phyloP scores from a whole-genome alignment of 2,888 invertebrate genomes.

The Caprella mutica region DNA sequence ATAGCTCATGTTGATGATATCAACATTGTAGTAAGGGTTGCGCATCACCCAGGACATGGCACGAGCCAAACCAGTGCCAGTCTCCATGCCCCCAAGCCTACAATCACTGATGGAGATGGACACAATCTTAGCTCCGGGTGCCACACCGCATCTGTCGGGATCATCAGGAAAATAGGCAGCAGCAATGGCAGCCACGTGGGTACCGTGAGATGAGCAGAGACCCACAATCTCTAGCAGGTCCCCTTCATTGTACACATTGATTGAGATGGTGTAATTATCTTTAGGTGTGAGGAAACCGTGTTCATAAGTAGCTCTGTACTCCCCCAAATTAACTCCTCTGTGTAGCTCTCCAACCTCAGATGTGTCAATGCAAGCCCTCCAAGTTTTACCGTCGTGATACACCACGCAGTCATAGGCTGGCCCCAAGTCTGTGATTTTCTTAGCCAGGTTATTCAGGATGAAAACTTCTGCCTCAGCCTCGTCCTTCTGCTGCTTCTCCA shows the following conservation, averaged over 20 bases:
- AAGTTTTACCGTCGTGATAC: slow-evolving; percentile 77
- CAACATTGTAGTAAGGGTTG: slow-evolving; percentile 44
- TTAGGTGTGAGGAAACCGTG: slow-evolving; percentile 61
- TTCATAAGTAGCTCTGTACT: slow-evolving; percentile 67
- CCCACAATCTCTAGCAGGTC: slow-evolving; percentile 84
- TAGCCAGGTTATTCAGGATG: slow-evolving; percentile 62
- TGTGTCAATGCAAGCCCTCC: slow-evolving; percentile 81
- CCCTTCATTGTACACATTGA: slow-evolving; percentile 85
- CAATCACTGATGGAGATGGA: slow-evolving; percentile 65
- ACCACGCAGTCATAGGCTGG: slow-evolving; percentile 87
- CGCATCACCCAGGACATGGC: slow-evolving; percentile 78
- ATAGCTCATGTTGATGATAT: slow-evolving; percentile 96
- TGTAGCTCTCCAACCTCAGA: slow-evolving; percentile 67
- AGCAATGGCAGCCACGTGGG: slow-evolving; percentile 94
- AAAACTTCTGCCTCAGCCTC: slow-evolving; percentile 79
- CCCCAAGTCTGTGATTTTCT: slow-evolving; percentile 74
- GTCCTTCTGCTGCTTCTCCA: slow-evolving; percentile 73
- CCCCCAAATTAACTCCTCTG: slow-evolving; percentile 64
- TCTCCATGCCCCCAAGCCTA: slow-evolving; percentile 89
- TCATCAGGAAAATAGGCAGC: slow-evolving; percentile 76
- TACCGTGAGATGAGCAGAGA: slow-evolving; percentile 90
- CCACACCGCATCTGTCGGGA: slow-evolving; percentile 82
- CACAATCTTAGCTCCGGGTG: slow-evolving; percentile 89
- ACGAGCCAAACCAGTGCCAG: slow-evolving; percentile 79
- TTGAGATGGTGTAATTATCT: slow-evolving; percentile 74